Evolutionary conservation across 2,888 invertebrate genomes (phyloP).

Genomic region (Torymus texanus): DNA sequence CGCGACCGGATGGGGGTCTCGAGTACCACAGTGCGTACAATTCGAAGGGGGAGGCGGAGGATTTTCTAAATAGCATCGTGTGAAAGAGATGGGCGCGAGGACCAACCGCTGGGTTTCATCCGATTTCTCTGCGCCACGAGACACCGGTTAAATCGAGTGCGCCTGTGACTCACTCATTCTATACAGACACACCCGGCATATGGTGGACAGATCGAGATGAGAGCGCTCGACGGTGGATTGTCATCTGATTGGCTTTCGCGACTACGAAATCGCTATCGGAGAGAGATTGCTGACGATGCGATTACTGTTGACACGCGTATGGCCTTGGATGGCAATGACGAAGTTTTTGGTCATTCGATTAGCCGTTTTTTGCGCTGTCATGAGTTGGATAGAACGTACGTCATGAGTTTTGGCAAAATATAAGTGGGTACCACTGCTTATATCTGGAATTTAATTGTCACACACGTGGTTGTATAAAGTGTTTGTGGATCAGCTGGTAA

Average conservation of each 20-base stretch:
- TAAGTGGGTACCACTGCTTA: too few relatives aligned
- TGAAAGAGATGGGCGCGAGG: not conserved
- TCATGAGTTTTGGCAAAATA: too few relatives aligned
- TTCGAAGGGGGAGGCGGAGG: constrained; percentile 5
- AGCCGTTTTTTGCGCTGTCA: too few relatives aligned
- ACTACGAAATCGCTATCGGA: not conserved
- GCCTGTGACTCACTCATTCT: constrained; percentile 16
- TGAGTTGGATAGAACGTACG: too few relatives aligned
- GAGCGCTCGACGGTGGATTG: not conserved
- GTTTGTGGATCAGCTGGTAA: too few relatives aligned
- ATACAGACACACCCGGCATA: not conserved
- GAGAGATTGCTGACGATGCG: too few relatives aligned
- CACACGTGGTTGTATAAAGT: too few relatives aligned
- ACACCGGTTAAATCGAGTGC: constrained; percentile 4
- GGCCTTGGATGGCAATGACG: too few relatives aligned
- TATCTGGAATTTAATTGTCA: too few relatives aligned
- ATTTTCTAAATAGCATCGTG: not conserved
- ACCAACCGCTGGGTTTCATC: constrained; percentile 42
- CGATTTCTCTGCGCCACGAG: constrained; percentile 1
- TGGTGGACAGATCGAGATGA: too few relatives aligned
- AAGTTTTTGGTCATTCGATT: not conserved
- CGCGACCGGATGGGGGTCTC: too few relatives aligned
- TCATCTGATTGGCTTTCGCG: not conserved
- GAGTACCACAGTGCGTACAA: not conserved
- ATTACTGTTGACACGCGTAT: too few relatives aligned